Conservation (phyloP, 2,113 vertebrate genomes). For the Muntiacus reevesi region DNA sequence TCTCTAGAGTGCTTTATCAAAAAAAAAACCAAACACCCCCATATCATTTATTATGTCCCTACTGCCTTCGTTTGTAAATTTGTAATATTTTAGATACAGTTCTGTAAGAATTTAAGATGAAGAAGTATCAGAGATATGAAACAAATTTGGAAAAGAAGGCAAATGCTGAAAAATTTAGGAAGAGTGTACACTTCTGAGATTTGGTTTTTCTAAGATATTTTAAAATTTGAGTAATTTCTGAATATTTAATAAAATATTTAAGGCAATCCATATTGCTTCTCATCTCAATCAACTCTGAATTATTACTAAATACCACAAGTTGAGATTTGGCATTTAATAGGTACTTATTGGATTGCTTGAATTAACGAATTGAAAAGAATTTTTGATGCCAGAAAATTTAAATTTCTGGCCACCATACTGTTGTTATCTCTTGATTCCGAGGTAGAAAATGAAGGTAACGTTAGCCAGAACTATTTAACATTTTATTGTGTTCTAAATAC, state of each 20-base stretch:
- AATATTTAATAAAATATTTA: not conserved
- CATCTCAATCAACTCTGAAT: not conserved
- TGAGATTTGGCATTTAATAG: not conserved
- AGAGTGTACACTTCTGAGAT: not conserved
- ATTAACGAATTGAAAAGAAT: not conserved
- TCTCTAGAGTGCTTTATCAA: not conserved
- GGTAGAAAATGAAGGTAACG: not conserved
- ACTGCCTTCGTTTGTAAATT: not conserved
- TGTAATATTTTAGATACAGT: not conserved
- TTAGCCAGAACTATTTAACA: not conserved
- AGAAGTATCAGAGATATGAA: not conserved
- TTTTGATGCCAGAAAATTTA: not conserved
- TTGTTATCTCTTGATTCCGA: not conserved
- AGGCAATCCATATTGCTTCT: not conserved
- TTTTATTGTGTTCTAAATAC: not conserved
- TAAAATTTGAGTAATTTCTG: not conserved
- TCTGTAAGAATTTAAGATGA: not conserved
- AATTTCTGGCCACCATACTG: not conserved
- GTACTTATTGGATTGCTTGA: not conserved
- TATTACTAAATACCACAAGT: not conserved
- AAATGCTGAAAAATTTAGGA: not conserved
- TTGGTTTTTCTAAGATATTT: not conserved
- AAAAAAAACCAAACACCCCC: not conserved
- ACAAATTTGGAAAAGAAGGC: not conserved
- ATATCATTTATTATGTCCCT: not conserved